Conservation (phyloP, 1,140 invertebrate species). For the Archegozetes longisetosus region DNA sequence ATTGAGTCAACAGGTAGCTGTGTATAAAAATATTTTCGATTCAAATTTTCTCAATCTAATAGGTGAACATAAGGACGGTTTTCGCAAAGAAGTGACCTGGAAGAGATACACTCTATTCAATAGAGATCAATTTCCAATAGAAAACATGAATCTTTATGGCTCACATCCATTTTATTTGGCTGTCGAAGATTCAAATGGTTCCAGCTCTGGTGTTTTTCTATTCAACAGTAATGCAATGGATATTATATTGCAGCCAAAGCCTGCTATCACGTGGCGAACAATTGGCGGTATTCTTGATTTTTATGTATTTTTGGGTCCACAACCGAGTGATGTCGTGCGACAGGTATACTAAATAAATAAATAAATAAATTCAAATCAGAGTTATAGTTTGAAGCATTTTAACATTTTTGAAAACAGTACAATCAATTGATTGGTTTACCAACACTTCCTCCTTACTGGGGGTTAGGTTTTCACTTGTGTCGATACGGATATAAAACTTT, state of each 20-base stretch:
- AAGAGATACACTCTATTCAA: conserved; percentile 12
- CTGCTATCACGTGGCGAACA: conserved; percentile 53
- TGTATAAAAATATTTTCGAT: too few relatives aligned
- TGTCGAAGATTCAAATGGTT: conserved; percentile 30
- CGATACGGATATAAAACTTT: conserved; percentile 52
- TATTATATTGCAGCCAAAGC: conserved; percentile 54
- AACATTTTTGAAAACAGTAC: conserved; percentile 35
- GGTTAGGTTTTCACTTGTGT: conserved; percentile 34
- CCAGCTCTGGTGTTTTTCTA: conserved; percentile 50
- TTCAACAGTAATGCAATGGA: conserved; percentile 70
- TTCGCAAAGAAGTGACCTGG: conserved; percentile 3
- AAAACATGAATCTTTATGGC: conserved; percentile 21
- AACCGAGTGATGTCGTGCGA: conserved; percentile 13
- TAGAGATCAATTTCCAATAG: neutral
- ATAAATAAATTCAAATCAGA: conserved; percentile 35
- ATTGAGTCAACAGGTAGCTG: too few relatives aligned
- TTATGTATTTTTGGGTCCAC: conserved; percentile 25
- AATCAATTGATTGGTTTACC: conserved; percentile 26
- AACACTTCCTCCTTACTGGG: conserved; percentile 34
- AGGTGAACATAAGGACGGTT: conserved; percentile 1
- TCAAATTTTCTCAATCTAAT: neutral
- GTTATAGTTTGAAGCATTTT: conserved; percentile 51
- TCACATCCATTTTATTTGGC: conserved; percentile 21
- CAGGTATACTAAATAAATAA: neutral
- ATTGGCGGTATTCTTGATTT: conserved; percentile 61